Evolutionary conservation across 1,140 invertebrate genomes (phyloP).

Genomic region (Mercenaria mercenaria): DNA sequence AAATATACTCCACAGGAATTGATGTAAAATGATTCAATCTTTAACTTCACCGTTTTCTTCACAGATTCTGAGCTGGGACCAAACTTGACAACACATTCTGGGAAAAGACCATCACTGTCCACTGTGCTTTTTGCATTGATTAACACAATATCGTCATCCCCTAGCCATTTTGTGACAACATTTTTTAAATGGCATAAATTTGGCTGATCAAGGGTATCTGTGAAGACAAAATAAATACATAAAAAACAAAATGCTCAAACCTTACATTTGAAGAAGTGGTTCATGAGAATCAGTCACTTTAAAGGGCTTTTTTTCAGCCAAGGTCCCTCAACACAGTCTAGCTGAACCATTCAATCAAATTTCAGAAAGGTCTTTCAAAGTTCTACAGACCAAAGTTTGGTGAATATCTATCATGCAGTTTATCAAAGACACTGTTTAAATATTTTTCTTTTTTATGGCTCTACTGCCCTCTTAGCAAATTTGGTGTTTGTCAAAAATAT

Average conservation of each 20-base stretch:
- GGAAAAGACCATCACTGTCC: background rate
- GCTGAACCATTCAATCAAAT: no score
- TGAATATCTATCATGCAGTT: no score
- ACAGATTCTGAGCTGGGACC: background rate
- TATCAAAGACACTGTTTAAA: no score
- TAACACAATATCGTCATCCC: conserved; percentile 15
- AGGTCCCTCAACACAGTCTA: no score
- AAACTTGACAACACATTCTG: conserved; percentile 44
- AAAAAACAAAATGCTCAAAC: background rate
- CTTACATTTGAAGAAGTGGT: no score
- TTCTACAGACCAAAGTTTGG: no score
- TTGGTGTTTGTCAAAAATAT: background rate
- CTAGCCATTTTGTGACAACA: conserved; percentile 35
- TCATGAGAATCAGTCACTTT: no score
- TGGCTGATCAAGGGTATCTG: conserved; percentile 40
- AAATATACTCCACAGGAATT: conserved; percentile 38
- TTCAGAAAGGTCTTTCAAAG: no score
- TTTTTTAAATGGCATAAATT: background rate
- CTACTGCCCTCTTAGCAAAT: no score
- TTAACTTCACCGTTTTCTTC: conserved; percentile 39
- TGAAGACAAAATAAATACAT: background rate
- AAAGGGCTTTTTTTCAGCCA: no score
- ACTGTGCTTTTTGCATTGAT: background rate
- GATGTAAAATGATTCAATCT: conserved; percentile 34
- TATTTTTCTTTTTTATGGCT: no score